phyloP scores from a whole-genome alignment of 2,797 vertebrate species.

The Alcedo quadribrachys region DNA sequence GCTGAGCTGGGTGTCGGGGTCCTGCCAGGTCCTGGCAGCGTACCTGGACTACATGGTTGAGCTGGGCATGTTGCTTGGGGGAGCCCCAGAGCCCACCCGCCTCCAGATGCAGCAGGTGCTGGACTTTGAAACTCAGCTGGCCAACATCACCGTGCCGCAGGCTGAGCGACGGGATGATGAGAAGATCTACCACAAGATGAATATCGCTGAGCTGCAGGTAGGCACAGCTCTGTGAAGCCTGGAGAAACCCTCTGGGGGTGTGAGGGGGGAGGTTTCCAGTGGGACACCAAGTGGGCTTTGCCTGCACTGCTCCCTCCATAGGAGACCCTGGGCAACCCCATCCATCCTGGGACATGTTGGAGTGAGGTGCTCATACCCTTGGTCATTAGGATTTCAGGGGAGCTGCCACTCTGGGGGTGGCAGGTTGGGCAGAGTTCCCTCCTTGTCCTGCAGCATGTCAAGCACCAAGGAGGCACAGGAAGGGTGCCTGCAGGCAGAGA shows the following conservation, averaged over 20 bases:
- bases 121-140: slow-evolving; percentile 89
- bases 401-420: rapidly evolving
- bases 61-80: slow-evolving; percentile 89
- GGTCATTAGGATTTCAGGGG: not conserved
- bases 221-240: rapidly evolving
- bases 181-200: slow-evolving; percentile 96
- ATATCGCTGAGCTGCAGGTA: slow-evolving; percentile 90
- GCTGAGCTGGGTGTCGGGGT: not conserved
- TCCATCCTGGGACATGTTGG: not conserved
- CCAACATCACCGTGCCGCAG: slow-evolving; percentile 94
- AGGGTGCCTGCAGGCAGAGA: not conserved
- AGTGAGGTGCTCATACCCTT: not conserved
- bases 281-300: rapidly evolving
- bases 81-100: slow-evolving; percentile 77
- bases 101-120: slow-evolving; percentile 92
- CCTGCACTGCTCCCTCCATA: rapidly evolving
- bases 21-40: slow-evolving; percentile 85
- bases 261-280: not conserved
- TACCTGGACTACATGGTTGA: slow-evolving; percentile 98
- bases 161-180: slow-evolving; percentile 94
- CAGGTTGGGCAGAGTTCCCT: not conserved
- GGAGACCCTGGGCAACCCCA: not conserved
- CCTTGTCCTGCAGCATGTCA: not conserved
- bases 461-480: not conserved
- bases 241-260: not conserved